These are phyloP conservation scores for Thecophora atra DNA, from an alignment of 2,888 invertebrate genomes.

Conservation along the genomic window DNA sequence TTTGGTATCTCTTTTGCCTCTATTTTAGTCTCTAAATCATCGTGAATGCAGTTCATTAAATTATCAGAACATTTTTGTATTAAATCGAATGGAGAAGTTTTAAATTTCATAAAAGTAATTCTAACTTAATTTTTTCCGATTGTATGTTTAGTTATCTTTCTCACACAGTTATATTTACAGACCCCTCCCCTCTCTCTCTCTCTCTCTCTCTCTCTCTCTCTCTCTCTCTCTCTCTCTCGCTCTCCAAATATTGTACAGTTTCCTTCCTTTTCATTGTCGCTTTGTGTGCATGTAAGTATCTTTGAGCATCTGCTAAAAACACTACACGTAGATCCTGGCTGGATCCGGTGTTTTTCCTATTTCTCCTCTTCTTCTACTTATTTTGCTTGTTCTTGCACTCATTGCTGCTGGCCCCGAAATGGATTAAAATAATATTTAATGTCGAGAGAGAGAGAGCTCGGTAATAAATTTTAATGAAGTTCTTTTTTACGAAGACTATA, in stretches of 20 bases:
- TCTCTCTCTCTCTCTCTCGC: too few relatives aligned
- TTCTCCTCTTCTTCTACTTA: not conserved
- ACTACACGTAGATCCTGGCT: not conserved
- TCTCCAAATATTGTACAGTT: too few relatives aligned
- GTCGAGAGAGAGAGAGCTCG: conserved; percentile 9
- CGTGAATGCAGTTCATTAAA: not conserved
- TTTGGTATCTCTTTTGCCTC: not conserved
- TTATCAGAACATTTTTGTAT: not conserved
- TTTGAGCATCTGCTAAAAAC: not conserved
- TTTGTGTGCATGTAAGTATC: conserved; percentile 1
- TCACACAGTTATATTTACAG: not conserved
- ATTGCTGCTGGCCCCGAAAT: not conserved
- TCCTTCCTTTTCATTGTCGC: too few relatives aligned
- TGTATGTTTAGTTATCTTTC: conserved; percentile 23
- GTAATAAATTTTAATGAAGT: conserved; percentile 33
- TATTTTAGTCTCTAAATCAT: not conserved
- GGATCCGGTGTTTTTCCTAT: not conserved
- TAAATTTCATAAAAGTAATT: conserved; percentile 56
- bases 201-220: too few relatives aligned
- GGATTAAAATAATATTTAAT: conserved; percentile 23
- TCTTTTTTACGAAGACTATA: not conserved
- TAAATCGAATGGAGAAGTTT: conserved; percentile 52
- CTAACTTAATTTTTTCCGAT: conserved; percentile 54
- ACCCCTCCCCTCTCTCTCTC: too few relatives aligned
- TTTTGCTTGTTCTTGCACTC: too few relatives aligned